Percentiles rank a stretch among this genome's conserved stretches.
These are phyloP conservation scores for Psittacula derbiana DNA, from an alignment of 2,797 vertebrate species.

Conservation along the genomic window DNA sequence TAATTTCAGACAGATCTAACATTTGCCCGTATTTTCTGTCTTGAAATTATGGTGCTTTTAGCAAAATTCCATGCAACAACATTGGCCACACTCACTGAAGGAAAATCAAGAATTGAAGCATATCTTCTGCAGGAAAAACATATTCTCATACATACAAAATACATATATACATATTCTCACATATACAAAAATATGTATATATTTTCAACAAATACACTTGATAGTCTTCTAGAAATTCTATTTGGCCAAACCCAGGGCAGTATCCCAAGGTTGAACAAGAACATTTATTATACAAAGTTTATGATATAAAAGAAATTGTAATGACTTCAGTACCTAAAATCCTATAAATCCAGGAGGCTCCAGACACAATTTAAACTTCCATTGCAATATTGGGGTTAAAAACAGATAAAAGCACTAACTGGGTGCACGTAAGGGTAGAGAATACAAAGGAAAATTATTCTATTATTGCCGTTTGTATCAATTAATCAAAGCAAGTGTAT, in stretches of 20 bases:
- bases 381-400: fast-evolving
- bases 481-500: neutral
- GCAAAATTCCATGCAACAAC: neutral
- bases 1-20: neutral
- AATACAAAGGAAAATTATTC: neutral
- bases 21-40: neutral
- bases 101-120: neutral
- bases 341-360: neutral
- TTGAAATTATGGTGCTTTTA: neutral
- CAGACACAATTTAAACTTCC: neutral
- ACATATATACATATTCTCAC: too few species aligned
- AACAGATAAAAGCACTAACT: neutral
- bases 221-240: neutral
- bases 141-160: neutral
- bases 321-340: neutral
- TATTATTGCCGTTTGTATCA: neutral
- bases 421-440: neutral
- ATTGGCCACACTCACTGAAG: neutral
- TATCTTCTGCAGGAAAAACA: neutral
- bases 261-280: neutral
- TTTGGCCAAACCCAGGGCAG: neutral
- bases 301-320: neutral
- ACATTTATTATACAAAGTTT: neutral
- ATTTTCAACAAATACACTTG: neutral
- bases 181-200: too few species aligned